Base-by-base conservation (phyloP, 2,888 invertebrate genomes). In the Dolichopus griseipennis region DNA sequence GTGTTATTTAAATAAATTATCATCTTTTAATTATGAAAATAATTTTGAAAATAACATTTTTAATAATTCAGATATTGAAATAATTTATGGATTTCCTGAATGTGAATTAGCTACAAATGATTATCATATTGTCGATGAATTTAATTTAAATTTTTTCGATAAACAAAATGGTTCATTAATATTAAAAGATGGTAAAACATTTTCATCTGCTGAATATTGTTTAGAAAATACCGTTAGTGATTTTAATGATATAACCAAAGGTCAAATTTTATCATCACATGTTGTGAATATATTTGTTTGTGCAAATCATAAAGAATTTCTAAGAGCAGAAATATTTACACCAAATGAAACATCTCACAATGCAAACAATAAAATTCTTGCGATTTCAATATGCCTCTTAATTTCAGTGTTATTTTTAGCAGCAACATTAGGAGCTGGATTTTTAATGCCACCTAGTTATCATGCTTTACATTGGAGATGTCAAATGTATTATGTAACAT, bases 391-490 rank as follows among this genome's bases (percentile, higher is more conserved):
- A 69, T 90, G 90, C 70, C 84, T 93, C 77, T 87, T 92, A 69
- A 85, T 93, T 74, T 92, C 92, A 74, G 91, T 90, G 4, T 85
- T 90, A 71, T 93, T 93, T 83, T 83, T 93, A 79, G 88, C 89
- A 62, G 90, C 91, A 21, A 93, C 93, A 67, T 82, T 93, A 76
- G 89, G 88, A 65, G 90, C 92, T 15, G 90, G 92, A 21, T 90
- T 89, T 76, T 84, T 92, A 74, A 84, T 92, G 78, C 92, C 92
- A 67, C 89, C 90, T 73, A 90, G 91, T 74, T 90, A 91, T 83
- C 93, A 92, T 83, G 91, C 91, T 72, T 84, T 93, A 75, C 93
- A 93, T 82, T 93, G 93, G 91, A 86, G 91, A 76, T 93, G 93
- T 79, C 93, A 93, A 83, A 92, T 92, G 73, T 89, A 91, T 82